Percentiles rank a stretch among this genome's conserved stretches.
These are phyloP conservation scores for Nilaparvata lugens DNA, from an alignment of 1,140 invertebrate species.

Conservation along the genomic window DNA sequence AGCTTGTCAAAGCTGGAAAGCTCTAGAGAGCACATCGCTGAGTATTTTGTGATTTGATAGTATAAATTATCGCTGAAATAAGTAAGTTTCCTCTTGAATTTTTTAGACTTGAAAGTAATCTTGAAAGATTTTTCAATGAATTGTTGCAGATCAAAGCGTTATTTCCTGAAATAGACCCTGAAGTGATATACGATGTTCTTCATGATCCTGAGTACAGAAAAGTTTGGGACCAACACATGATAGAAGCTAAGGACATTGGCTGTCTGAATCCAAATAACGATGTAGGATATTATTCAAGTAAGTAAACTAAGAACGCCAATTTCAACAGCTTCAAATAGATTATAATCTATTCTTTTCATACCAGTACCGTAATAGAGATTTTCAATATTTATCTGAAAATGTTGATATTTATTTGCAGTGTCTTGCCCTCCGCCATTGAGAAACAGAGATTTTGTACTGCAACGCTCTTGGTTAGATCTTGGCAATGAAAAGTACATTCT, in stretches of 20 bases:
- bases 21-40: no score
- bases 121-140: no score
- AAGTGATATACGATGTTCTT: slow-evolving; percentile 75
- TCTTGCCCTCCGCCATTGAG: slow-evolving; percentile 77
- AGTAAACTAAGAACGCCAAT: slow-evolving; percentile 34
- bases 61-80: no score
- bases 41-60: no score
- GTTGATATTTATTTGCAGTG: slow-evolving; percentile 46
- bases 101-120: no score
- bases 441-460: slow-evolving; percentile 83
- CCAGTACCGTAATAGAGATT: no score
- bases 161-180: slow-evolving; percentile 63
- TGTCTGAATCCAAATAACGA: slow-evolving; percentile 88
- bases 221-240: slow-evolving; percentile 82
- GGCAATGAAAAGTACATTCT: slow-evolving; percentile 75
- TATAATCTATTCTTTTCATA: no score
- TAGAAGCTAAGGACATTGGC: slow-evolving; percentile 75
- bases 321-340: neutral
- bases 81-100: no score
- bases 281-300: slow-evolving; percentile 85
- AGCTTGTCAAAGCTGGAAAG: no score
- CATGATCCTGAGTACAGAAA: slow-evolving; percentile 82
- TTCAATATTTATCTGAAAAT: no score
- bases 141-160: slow-evolving; percentile 58
- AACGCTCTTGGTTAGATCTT: slow-evolving; percentile 82